Evolutionary conservation across 1,140 invertebrate species (phyloP), one percentile per base, ranked within the genome.

Genomic region (Drosophila hydei): DNA sequence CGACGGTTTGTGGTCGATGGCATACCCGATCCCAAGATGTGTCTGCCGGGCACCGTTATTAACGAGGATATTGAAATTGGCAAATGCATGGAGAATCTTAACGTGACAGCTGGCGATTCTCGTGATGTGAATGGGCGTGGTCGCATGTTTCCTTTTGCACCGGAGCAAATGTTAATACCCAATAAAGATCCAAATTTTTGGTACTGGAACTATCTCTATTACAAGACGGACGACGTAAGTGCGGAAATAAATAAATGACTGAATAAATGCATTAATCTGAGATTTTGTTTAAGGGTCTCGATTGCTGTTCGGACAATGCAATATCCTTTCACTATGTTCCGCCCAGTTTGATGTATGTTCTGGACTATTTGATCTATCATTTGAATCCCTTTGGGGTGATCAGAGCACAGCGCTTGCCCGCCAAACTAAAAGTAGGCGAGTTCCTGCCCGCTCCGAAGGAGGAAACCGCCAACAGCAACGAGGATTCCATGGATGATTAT

Each of bases 341-440:
- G 9, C 97, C 97, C 0, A 96, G 97, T 75, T 93, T 96, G 92
- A 98, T 99, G 96, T 99, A 99, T 90, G 96, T 98, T 0, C 89
- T 99, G 23, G 98, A 99, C 72, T 99, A 99, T 91, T 92, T 99
- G n/a, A 96, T 99, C 69, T 99, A 99, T 91, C 97, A 99, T 90
- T 92, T 99, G 30, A 93, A 97, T 56, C 97, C 98, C 0, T 99
- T 96, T 87, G 97, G 97, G 19, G 7, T 77, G 7, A 38, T 54
- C 8, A 33, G 65, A 36, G 52, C 50, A 0, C 42, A 61, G 3
- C 55, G 70, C 1, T 8, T 84, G 4, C 72, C 80, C 0, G 48
- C 55, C 2, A 85, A 85, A 9, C 64, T 84, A 1, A 27, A 45
- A 36, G 48, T 77, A 18, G 75, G 72, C 1, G 51, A 84, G 14